Base-by-base conservation (phyloP, 1,140 invertebrate genomes). In the Caerostris extrusa region DNA sequence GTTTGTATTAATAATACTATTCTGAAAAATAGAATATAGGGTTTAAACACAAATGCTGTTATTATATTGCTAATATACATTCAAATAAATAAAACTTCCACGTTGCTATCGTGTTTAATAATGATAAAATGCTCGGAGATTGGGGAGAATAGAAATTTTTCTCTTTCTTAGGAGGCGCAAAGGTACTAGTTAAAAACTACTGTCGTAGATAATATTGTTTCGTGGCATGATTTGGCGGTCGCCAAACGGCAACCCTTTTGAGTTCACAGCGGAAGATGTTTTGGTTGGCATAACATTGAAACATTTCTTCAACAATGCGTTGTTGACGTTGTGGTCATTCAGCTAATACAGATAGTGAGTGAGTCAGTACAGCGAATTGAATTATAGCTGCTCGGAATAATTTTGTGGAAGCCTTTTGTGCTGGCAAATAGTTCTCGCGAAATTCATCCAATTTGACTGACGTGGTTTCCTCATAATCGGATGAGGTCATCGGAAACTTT, bases 401-500 rank as follows among this genome's bases (percentile, higher is more conserved):
- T 19, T 85, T 60, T 34, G 7, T 10, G 3, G 19, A 57, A 85
- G 8, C 12, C 56, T 58, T 58, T 85, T 85, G 82, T 60, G 82
- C 19, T 60, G 19, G 17, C 14, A 85, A 85, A 17, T 60, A 17
- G 82, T 57, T 0, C 8, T 8, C 50, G 17, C n/a, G 14, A 85
- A n/a, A 34, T n/a, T 14, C 6, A 85, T 58, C 19, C 6, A 57
- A 64, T 64, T n/a, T 19, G 17, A 60, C 3, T 85, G 82, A 85
- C 82, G 82, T 60, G 56, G 50, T 56, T 85, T 85, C 14, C 17
- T 0, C 5, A 12, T 14, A n/a, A 69, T 19, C 17, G 55, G 10
- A 85, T 85, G 82, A 85, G 82, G 82, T 85, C 82, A 85, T 56
- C n/a, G 3, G 3, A 60, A 85, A 58, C 17, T 17, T 85, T 85